Evolutionary conservation across 2,888 invertebrate genomes (phyloP), one percentile per base, ranked within the genome.

Genomic region (Silvanus unidentatus): DNA sequence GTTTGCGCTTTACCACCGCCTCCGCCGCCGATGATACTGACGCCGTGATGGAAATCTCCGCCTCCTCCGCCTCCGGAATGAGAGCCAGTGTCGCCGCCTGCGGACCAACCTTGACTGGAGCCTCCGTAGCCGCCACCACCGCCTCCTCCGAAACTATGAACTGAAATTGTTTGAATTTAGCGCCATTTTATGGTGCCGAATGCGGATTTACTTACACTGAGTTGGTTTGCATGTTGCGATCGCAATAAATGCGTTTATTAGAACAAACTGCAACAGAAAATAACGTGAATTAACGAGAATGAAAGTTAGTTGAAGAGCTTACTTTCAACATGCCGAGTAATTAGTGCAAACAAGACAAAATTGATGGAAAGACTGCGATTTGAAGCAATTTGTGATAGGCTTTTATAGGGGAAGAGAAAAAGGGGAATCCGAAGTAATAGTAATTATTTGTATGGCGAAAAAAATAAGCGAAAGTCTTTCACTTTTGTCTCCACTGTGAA

Each of bases 21-120:
- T 16, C 47, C 59, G 13, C 45, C 49, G 15, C 58, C 54, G 1
- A 61, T 58, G 14, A 60, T 48, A 45, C 60, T 61, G 15, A 61
- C 59, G 11, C 60, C 60, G 42, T 59, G 60, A 45, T 59, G 60
- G 49, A 54, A 61, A 32, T 61, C 60, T 14, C 57, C 57, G 16
- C 49, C 56, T 1, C 52, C 45, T 4, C 45, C 47, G 6, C 45
- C 44, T 1, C 45, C 48, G 14, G 49, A 43, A 6, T 45, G 45
- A 8, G 49, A 45, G 27, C 47, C 43, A 3, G 49, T 43, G 10
- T 22, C 29, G 16, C 27, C 47, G 8, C 43, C 39, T 3, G 12
- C 37, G 29, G 35, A n/a, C 11, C 32, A n/a, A 12, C 32, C 32
- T 9, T n/a, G 37, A 13, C 37, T 13, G 4, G 15, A 37, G 15